phyloP scores from a whole-genome alignment of 2,888 invertebrate species.

The Ophion ellenae region DNA sequence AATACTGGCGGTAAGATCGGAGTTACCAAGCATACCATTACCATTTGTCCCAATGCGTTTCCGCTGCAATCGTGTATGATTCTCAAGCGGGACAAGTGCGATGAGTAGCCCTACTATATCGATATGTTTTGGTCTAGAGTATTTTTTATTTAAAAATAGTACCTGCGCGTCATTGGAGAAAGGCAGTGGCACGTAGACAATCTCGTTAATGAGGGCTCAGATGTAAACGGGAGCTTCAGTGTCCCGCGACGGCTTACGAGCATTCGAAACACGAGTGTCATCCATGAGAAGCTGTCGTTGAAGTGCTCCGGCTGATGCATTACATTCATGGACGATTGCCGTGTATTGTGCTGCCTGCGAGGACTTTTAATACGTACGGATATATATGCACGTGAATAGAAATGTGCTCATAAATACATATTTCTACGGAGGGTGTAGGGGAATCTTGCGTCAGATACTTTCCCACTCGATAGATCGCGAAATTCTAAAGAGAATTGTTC shows the following conservation, averaged over 20 bases:
- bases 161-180: neutral
- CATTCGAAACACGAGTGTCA: neutral
- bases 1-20: slow-evolving; percentile 21
- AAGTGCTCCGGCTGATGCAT: slow-evolving; percentile 17
- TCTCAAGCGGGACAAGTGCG: neutral
- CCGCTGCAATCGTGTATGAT: slow-evolving; percentile 4
- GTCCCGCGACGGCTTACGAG: neutral
- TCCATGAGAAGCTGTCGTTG: neutral
- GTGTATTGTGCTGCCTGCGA: neutral
- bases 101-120: neutral
- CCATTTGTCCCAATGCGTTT: slow-evolving; percentile 23
- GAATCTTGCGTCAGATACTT: neutral
- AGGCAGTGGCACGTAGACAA: neutral
- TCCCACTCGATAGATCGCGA: neutral
- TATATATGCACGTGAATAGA: neutral
- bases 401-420: neutral
- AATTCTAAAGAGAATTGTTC: neutral
- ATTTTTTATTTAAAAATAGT: neutral
- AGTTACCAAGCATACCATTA: slow-evolving; percentile 23
- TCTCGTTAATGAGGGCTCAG: neutral
- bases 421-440: neutral
- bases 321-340: slow-evolving; percentile 43
- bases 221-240: neutral
- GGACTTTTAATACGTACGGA: neutral
- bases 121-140: neutral